Percentiles rank a stretch among this genome's conserved stretches.
These are phyloP conservation scores for Dioctria rufipes DNA, from an alignment of 2,888 invertebrate species.

Conservation along the genomic window DNA sequence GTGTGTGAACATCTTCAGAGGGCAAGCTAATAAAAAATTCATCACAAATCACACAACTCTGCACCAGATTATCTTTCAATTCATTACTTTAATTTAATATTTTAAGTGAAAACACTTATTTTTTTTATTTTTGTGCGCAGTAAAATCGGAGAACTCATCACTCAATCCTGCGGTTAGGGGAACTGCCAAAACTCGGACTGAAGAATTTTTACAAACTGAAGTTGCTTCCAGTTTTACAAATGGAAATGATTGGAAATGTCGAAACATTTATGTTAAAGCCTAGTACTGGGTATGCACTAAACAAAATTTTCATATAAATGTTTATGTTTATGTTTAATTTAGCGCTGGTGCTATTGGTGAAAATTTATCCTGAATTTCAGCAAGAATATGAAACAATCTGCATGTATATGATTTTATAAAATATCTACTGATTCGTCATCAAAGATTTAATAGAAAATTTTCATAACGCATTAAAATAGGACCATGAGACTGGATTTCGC, in stretches of 20 bases:
- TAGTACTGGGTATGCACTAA: no score
- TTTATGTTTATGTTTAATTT: no score
- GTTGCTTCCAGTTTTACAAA: not conserved
- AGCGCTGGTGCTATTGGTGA: no score
- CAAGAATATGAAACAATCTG: no score
- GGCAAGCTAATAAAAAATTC: not conserved
- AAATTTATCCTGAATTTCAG: no score
- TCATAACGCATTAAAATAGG: no score
- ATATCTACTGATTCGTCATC: no score
- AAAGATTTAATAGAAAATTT: no score
- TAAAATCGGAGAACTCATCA: constrained; percentile 20
- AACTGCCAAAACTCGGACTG: constrained; percentile 45
- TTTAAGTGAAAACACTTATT: not conserved
- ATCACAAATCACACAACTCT: not conserved
- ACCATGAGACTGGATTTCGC: no score
- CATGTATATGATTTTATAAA: no score
- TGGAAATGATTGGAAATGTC: not conserved
- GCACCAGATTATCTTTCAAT: not conserved
- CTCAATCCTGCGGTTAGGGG: constrained; percentile 43
- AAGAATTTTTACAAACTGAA: constrained; percentile 15
- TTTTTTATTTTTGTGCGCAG: constrained; percentile 34
- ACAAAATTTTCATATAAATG: no score
- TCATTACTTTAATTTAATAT: not conserved
- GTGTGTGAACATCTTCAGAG: not conserved
- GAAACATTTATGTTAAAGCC: not conserved